Evolutionary conservation across 2,113 vertebrate genomes (phyloP).

Genomic region (Scomber colias): DNA sequence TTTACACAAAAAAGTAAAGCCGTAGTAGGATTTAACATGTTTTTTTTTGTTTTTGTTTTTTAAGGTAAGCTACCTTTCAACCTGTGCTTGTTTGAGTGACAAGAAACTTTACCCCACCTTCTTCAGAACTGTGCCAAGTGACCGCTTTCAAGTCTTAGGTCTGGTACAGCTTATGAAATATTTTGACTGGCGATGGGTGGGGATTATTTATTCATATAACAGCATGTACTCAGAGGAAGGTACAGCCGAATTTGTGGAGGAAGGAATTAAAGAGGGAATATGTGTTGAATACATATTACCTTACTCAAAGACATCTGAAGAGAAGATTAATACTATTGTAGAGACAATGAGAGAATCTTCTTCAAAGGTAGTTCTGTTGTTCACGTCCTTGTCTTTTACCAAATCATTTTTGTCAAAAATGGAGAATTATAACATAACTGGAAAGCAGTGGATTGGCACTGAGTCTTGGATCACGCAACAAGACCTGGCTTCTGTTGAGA

Average conservation of each 20-base stretch:
- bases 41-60: slow-evolving; percentile 1
- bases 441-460: slow-evolving; percentile 73
- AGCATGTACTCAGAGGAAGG: slow-evolving; percentile 53
- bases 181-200: slow-evolving; percentile 78
- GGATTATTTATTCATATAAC: slow-evolving; percentile 46
- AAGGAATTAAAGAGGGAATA: slow-evolving; percentile 59
- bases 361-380: slow-evolving; percentile 71
- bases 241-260: slow-evolving; percentile 41
- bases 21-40: neutral
- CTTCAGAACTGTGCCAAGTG: slow-evolving; percentile 78
- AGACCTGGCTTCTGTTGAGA: slow-evolving; percentile 51
- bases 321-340: neutral
- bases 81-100: slow-evolving; percentile 76
- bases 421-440: slow-evolving; percentile 61
- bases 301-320: neutral
- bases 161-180: slow-evolving; percentile 73
- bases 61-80: slow-evolving; percentile 77
- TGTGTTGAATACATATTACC: slow-evolving; percentile 67
- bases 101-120: slow-evolving; percentile 69
- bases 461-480: slow-evolving; percentile 72
- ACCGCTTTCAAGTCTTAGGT: slow-evolving; percentile 64
- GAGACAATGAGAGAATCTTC: slow-evolving; percentile 56
- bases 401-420: slow-evolving; percentile 42
- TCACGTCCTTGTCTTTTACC: slow-evolving; percentile 49
- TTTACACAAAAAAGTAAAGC: too few species aligned